Evolutionary conservation across 64 coral and sea anemone genomes (phyloP).

Genomic region (Pocillopora verrucosa): DNA sequence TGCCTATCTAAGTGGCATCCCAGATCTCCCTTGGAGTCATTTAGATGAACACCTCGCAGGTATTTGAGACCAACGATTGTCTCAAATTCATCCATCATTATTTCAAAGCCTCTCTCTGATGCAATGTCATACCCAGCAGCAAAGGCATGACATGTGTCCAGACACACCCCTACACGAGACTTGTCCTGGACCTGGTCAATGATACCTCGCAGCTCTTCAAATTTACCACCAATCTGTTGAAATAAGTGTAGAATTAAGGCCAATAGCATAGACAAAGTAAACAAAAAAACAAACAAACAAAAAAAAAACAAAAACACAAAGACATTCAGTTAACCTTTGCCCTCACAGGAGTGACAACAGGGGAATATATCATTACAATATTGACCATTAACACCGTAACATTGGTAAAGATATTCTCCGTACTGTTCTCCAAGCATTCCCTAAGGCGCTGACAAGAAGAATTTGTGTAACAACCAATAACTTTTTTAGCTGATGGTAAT

Average conservation of each 20-base stretch:
- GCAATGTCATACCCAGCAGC: conserved; percentile 86
- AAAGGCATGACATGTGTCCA: conserved; percentile 97
- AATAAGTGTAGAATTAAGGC: not conserved
- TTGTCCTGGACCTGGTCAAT: conserved; percentile 92
- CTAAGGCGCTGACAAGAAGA: too few relatives aligned
- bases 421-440: too few relatives aligned
- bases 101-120: conserved; percentile 65
- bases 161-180: conserved; percentile 79
- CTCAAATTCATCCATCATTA: conserved; percentile 86
- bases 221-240: conserved; percentile 91
- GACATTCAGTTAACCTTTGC: too few relatives aligned
- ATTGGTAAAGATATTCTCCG: too few relatives aligned
- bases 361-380: too few relatives aligned
- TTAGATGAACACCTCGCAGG: conserved; percentile 79
- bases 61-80: conserved; percentile 76
- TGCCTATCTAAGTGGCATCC: conserved; percentile 97
- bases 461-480: too few relatives aligned
- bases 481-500: too few relatives aligned
- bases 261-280: not conserved
- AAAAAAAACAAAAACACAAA: not conserved
- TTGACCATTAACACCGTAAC: too few relatives aligned
- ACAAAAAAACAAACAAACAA: not conserved
- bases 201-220: conserved; percentile 87
- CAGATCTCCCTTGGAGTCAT: conserved; percentile 92
- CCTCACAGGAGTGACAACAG: too few relatives aligned